Evolutionary conservation across 2,797 vertebrate species (phyloP), one percentile per base, ranked within the genome.

Genomic region (Yasuhikotakia modesta): DNA sequence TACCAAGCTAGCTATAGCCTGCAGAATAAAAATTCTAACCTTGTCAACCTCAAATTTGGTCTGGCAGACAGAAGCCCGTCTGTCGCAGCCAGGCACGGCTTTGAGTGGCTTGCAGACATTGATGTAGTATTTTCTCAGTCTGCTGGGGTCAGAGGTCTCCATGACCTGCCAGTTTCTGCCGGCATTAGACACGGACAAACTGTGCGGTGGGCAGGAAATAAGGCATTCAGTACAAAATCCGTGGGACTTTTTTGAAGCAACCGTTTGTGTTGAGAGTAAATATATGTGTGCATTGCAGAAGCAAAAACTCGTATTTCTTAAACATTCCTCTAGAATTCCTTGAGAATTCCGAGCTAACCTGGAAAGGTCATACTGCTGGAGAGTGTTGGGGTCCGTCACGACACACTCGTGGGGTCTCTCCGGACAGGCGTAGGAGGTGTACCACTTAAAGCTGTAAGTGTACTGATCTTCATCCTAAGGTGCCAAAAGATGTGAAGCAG

Each of bases 381-480:
- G 80, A 0, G 92, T 94, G 1, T n/a, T 3, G 0, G 89, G 89
- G 86, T 99, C 95, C 0, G 94, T 98, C 84, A 97, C 97, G 79
- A 97, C 50, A 79, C 97, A 99, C 84, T 98, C 97, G 58, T 96
- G 87, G 0, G 95, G 94, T 76, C 94, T 91, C 83, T 95, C 94
- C 0, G 96, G 96, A 88, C 97, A 99, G 4, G 95, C 96, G 14
- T 95, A 93, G 24, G 95, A 95, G 1, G 97, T 98, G 61, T 98
- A 97, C 97, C 97, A 98, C 76, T 89, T 95, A 88, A 99, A 99
- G 90, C 96, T 98, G 83, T 99, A 99, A 0, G 96, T 96, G 72
- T 92, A 93, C 0, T 89, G 90, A 81, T 98, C 96, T 87, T 99
- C 97, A 17, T 85, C 70, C 97, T 98, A 79, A 12, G 45, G 53